Evolutionary conservation across 2,888 invertebrate species (phyloP).

Genomic region (Ichneumoninae sp.): DNA sequence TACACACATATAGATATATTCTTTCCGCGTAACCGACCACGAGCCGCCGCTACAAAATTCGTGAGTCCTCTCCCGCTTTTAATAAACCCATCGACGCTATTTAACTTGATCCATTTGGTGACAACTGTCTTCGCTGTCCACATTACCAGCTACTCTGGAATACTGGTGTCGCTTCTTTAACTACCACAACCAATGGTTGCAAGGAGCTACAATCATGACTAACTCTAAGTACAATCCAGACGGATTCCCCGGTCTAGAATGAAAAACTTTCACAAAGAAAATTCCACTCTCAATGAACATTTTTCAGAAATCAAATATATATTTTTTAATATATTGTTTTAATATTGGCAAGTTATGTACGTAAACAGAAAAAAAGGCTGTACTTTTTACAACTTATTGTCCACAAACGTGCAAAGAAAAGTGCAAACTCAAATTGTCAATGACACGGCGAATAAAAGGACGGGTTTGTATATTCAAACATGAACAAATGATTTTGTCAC

Average conservation of each 20-base stretch:
- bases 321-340: no score
- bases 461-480: no score
- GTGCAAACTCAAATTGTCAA: no score
- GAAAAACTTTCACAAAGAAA: background rate
- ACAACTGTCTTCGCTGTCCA: background rate
- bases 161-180: background rate
- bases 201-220: background rate
- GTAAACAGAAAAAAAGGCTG: no score
- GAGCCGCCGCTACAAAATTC: background rate
- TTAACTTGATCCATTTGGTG: background rate
- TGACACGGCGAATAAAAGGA: no score
- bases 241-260: background rate
- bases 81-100: conserved; percentile 7
- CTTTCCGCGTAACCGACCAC: background rate
- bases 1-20: background rate
- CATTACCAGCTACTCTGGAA: background rate
- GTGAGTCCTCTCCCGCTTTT: background rate
- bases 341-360: no score
- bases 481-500: no score
- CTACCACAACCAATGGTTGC: background rate
- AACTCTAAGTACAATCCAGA: background rate
- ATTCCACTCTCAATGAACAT: background rate
- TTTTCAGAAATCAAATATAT: background rate
- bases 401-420: no score
- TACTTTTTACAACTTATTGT: no score